Percentiles rank a stretch among this genome's conserved stretches.
Conservation (phyloP, 1,140 invertebrate species). For the Bombyx mandarina region DNA sequence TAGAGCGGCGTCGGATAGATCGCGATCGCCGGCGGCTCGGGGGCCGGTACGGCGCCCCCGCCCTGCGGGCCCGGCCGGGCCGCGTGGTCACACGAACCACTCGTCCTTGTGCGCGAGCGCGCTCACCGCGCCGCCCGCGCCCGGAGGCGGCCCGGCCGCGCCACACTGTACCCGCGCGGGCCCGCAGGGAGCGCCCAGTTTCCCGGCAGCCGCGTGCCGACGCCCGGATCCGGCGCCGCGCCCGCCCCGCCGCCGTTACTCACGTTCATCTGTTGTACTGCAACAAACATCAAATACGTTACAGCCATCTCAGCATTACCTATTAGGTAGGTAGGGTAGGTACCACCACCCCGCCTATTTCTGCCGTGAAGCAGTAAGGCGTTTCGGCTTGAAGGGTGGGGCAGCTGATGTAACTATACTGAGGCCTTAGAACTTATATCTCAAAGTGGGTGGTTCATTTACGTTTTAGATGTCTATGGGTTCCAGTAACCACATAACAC, state of each 20-base stretch:
- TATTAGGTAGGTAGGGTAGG: too few species aligned
- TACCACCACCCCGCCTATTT: too few species aligned
- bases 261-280: slow-evolving; percentile 87
- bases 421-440: too few species aligned
- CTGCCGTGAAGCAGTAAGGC: too few species aligned
- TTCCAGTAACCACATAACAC: too few species aligned
- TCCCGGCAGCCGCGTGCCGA: slow-evolving; percentile 81
- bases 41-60: slow-evolving; percentile 67
- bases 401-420: too few species aligned
- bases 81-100: slow-evolving; percentile 73
- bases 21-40: slow-evolving; percentile 14
- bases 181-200: slow-evolving; percentile 95
- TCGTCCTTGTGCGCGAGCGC: slow-evolving; percentile 77
- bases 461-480: too few species aligned
- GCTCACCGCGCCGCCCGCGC: slow-evolving; percentile 65
- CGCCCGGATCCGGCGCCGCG: slow-evolving; percentile 67
- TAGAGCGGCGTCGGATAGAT: slow-evolving; percentile 14
- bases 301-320: too few species aligned
- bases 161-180: slow-evolving; percentile 78
- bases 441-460: too few species aligned
- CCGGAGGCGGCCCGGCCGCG: slow-evolving; percentile 72
- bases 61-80: slow-evolving; percentile 57
- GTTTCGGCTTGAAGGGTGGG: too few species aligned
- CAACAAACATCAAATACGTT: slow-evolving; percentile 22
- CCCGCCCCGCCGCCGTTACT: slow-evolving; percentile 78